These are phyloP conservation scores for Peribatodes rhomboidaria DNA, from an alignment of 2,888 invertebrate genomes.

Conservation along the genomic window DNA sequence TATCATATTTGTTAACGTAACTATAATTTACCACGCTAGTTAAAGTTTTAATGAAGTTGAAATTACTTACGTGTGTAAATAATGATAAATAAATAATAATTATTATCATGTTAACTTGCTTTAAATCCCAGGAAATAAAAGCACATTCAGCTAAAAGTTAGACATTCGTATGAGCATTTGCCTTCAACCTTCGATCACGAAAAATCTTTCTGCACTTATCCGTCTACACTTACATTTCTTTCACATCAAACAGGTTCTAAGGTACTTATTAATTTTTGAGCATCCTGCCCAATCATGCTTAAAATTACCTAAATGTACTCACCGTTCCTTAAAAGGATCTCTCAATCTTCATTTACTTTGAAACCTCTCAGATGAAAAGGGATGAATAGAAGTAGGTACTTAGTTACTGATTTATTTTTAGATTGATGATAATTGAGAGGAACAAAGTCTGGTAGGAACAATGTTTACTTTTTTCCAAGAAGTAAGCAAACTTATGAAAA, in stretches of 20 bases:
- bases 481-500: too few species aligned
- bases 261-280: neutral
- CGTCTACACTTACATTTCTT: neutral
- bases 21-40: too few species aligned
- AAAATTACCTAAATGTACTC: constrained; percentile 1
- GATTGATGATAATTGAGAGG: constrained; percentile 20
- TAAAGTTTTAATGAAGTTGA: too few species aligned
- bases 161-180: too few species aligned
- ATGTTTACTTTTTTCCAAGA: too few species aligned
- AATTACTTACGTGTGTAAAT: too few species aligned
- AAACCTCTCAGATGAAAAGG: constrained; percentile 19
- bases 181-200: too few species aligned
- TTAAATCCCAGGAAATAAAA: too few species aligned
- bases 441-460: neutral
- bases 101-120: too few species aligned
- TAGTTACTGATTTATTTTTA: constrained; percentile 18
- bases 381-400: neutral
- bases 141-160: too few species aligned
- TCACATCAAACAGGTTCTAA: constrained; percentile 1
- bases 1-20: too few species aligned
- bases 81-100: too few species aligned
- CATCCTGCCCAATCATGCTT: constrained; percentile 2
- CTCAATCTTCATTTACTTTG: constrained; percentile 20
- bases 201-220: neutral
- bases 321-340: constrained; percentile 9